Evolutionary conservation across 2,113 vertebrate genomes (phyloP), one percentile per base, ranked within the genome.

Genomic region (Motacilla tschutschensis): DNA sequence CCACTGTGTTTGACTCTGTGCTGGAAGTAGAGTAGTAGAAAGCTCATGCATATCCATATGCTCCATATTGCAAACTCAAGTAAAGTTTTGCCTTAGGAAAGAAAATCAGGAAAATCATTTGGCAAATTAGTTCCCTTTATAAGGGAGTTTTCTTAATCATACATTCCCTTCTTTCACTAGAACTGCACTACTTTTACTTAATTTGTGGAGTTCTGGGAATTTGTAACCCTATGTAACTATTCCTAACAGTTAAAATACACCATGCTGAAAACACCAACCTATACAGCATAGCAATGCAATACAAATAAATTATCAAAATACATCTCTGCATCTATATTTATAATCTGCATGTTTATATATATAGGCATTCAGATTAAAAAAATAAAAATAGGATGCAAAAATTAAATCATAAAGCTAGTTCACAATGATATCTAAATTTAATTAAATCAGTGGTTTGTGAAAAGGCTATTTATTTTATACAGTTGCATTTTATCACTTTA

Each of bases 381-480:
- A 65, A 8, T 33, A 50, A 79, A 87, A 51, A 14, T 41, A 7
- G 3, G 57, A 25, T 16, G 8, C 25, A 66, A 83, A 93, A 78
- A 78, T 40, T 69, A 74, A 88, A 57, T 66, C 43, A 67, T 87
- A 87, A 92, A 70, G 8, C 18, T 71, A 71, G 28, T 67, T 83
- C 36, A 62, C 53, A 51, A 13, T 24, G 29, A 53, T 71, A 25
- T 71, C 64, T 35, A 64, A 40, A 76, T 64, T 40, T 64, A 88
- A 88, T 95, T 83, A 87, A 85, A 93, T 93, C 48, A 54, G 17
- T 85, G 38, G 24, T 91, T 88, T 85, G 55, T 82, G 89, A 89
- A 90, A 85, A 43, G 7, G 14, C 8, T 78, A 85, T 90, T 94
- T 88, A 90, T 89, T 91, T 66, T 79, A 48, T 38, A 75, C 2